Evolutionary conservation across 2,113 vertebrate species (phyloP).

Genomic region (Hystrix brachyura): DNA sequence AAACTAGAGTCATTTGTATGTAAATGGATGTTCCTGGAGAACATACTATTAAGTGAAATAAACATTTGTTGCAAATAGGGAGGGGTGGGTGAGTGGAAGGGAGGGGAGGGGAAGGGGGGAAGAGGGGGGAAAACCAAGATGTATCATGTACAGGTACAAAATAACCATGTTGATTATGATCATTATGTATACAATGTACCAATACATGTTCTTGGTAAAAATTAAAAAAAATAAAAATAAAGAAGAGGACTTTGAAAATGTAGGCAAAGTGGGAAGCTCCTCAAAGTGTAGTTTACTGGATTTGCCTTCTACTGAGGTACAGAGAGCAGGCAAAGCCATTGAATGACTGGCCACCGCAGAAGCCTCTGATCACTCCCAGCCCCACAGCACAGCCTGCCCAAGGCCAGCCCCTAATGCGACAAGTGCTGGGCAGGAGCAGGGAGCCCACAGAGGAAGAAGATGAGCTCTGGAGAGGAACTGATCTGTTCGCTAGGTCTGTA

Average conservation of each 20-base stretch:
- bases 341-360: constrained; percentile 89
- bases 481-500: constrained; percentile 97
- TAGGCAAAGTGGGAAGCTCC: constrained; percentile 91
- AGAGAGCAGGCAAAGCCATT: constrained; percentile 93
- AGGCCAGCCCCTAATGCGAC: constrained; percentile 92
- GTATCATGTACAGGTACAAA: too few relatives aligned
- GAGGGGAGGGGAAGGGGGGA: too few relatives aligned
- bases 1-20: too few relatives aligned
- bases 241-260: constrained; percentile 89
- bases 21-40: too few relatives aligned
- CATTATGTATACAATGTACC: too few relatives aligned
- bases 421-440: constrained; percentile 89
- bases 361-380: constrained; percentile 90
- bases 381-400: constrained; percentile 88
- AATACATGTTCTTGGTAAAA: too few relatives aligned
- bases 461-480: constrained; percentile 97
- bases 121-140: too few relatives aligned
- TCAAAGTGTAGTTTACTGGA: constrained; percentile 93
- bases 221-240: constrained; percentile 54
- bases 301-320: constrained; percentile 93
- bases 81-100: too few relatives aligned
- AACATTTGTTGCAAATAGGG: too few relatives aligned
- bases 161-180: too few relatives aligned
- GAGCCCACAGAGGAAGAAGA: constrained; percentile 95
- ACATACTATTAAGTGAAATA: too few relatives aligned